A percentile compares a stretch with the other conserved stretches of the same genome.
Conservation (phyloP, 2,797 vertebrate species). For the Hydrophis major region DNA sequence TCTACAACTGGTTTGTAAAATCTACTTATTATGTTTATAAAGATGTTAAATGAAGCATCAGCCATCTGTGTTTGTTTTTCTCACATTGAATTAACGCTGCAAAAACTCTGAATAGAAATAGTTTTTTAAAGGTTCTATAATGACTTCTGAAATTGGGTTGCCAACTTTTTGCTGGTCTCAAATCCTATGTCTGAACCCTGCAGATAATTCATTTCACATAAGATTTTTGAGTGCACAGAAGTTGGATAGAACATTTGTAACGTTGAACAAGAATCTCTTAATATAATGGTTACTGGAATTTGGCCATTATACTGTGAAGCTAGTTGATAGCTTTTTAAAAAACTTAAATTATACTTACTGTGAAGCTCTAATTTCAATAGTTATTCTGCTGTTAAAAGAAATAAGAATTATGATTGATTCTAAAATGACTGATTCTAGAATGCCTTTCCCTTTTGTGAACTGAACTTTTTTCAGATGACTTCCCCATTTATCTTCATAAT, state of each 20-base stretch:
- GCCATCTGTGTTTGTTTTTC: no score
- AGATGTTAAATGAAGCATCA: no score
- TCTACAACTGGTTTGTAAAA: no score
- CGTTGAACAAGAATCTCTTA: neutral
- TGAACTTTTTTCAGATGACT: conserved; percentile 6
- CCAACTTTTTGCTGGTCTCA: neutral
- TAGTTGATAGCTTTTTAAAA: neutral
- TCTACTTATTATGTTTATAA: no score
- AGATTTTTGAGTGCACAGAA: neutral
- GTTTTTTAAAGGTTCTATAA: neutral
- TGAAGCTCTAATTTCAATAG: neutral
- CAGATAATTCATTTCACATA: neutral
- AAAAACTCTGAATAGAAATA: no score
- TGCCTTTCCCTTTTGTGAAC: neutral
- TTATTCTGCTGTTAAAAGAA: conserved; percentile 5
- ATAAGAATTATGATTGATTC: conserved; percentile 12
- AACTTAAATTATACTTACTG: neutral
- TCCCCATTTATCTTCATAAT: conserved; percentile 16
- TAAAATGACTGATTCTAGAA: conserved; percentile 3
- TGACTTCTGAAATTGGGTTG: neutral
- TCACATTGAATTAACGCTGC: no score
- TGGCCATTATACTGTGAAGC: neutral
- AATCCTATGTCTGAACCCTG: neutral
- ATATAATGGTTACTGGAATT: neutral
- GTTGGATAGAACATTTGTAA: neutral